Conservation (phyloP, 1,140 invertebrate species). For the Drosophila pachea region DNA sequence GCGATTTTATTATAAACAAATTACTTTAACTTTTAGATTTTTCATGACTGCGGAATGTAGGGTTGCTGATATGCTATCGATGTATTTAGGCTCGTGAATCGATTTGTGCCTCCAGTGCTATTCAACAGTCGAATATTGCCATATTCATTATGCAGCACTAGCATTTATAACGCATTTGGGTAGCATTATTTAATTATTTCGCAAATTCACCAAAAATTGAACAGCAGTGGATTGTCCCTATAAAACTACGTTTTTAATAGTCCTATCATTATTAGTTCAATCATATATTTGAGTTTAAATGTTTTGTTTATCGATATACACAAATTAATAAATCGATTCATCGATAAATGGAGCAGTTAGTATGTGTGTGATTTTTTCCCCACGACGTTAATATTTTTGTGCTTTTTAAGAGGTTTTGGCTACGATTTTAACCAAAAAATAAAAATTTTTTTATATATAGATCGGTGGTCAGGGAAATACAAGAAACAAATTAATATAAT, state of each 20-base stretch:
- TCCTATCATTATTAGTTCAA: not conserved
- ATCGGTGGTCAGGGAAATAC: not conserved
- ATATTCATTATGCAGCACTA: slow-evolving; percentile 23
- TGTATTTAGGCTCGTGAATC: slow-evolving; percentile 11
- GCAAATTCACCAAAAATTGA: not conserved
- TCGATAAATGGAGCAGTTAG: slow-evolving; percentile 21
- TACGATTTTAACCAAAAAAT: slow-evolving; percentile 15
- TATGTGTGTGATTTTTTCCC: slow-evolving; percentile 49
- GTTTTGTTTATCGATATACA: slow-evolving; percentile 18
- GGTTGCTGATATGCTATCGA: slow-evolving; percentile 50
- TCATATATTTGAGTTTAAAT: not conserved
- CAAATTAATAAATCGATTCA: slow-evolving; percentile 24
- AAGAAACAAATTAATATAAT: slow-evolving; percentile 13
- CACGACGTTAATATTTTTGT: slow-evolving; percentile 41
- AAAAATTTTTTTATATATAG: slow-evolving; percentile 24
- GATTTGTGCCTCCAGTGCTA: slow-evolving; percentile 13
- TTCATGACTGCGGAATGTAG: slow-evolving; percentile 50
- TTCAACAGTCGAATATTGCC: not conserved
- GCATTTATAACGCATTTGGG: slow-evolving; percentile 8
- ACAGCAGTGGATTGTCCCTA: not conserved
- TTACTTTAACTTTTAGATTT: slow-evolving; percentile 46
- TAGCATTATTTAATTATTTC: not conserved
- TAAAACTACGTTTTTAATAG: not conserved
- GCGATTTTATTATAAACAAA: slow-evolving; percentile 48
- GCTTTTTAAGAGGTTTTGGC: slow-evolving; percentile 29